A percentile compares a stretch with the other conserved stretches of the same genome.
Conservation (phyloP, 2,797 vertebrate species). For the Enteromius radiatus region DNA sequence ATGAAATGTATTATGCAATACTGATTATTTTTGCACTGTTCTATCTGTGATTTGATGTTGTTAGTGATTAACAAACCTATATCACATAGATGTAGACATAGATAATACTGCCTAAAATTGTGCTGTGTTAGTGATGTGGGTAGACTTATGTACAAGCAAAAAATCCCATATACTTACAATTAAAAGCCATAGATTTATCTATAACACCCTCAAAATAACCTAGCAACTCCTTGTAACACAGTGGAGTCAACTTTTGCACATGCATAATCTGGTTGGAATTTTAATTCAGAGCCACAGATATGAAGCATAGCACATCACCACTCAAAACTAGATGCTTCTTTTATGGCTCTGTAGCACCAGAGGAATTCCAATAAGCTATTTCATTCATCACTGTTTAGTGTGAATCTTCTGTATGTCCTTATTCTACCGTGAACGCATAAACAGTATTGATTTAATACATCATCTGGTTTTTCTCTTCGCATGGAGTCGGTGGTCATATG, state of each 20-base stretch:
- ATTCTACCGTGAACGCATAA: slow-evolving; percentile 1
- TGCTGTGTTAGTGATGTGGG: background rate
- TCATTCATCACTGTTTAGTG: slow-evolving; percentile 1
- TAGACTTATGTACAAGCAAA: background rate
- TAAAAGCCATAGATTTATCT: background rate
- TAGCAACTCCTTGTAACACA: background rate
- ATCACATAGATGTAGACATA: background rate
- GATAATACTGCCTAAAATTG: background rate
- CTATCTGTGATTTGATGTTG: background rate
- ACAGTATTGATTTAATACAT: slow-evolving; percentile 22
- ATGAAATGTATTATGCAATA: background rate
- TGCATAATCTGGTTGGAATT: background rate
- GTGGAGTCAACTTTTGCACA: background rate
- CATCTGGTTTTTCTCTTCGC: slow-evolving; percentile 32
- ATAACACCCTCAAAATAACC: background rate
- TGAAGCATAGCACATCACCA: background rate
- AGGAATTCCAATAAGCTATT: slow-evolving; percentile 36
- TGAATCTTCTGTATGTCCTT: slow-evolving; percentile 2
- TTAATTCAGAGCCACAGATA: background rate
- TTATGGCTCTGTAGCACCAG: background rate
- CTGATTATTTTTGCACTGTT: background rate
- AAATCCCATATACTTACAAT: background rate
- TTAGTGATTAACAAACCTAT: background rate
- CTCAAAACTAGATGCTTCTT: slow-evolving; percentile 32
- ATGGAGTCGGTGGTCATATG: slow-evolving; percentile 21